phyloP scores from a whole-genome alignment of 1,140 invertebrate species.

The Asbolus verrucosus region DNA sequence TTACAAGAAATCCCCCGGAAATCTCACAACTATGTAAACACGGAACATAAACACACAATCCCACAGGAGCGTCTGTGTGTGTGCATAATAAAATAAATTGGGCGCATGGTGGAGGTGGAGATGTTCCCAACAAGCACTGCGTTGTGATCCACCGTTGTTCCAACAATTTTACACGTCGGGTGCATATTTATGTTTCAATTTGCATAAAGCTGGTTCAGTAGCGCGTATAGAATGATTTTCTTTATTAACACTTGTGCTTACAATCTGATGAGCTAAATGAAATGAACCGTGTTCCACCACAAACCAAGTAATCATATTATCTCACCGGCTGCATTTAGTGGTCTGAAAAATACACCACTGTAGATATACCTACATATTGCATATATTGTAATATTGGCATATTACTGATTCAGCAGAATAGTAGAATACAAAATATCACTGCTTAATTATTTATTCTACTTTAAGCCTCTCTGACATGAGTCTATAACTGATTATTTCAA shows the following conservation, averaged over 20 bases:
- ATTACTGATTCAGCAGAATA: too few relatives aligned
- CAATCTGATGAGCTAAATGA: slow-evolving; percentile 2
- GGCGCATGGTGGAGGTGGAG: neutral
- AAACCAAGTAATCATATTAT: neutral
- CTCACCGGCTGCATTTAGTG: neutral
- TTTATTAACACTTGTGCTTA: neutral
- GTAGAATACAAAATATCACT: too few relatives aligned
- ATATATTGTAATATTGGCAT: too few relatives aligned
- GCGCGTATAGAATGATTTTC: slow-evolving; percentile 3
- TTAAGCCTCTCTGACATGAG: too few relatives aligned
- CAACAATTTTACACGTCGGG: slow-evolving; percentile 19
- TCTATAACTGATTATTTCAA: too few relatives aligned
- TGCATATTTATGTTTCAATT: slow-evolving; percentile 26
- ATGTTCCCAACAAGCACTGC: neutral
- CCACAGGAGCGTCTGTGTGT: neutral
- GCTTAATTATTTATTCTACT: too few relatives aligned
- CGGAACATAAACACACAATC: slow-evolving; percentile 17
- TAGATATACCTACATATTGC: too few relatives aligned
- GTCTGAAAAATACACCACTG: neutral
- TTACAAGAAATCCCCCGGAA: slow-evolving; percentile 11
- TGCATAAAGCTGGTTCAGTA: slow-evolving; percentile 22
- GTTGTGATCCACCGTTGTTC: slow-evolving; percentile 14
- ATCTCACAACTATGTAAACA: neutral
- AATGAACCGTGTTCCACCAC: slow-evolving; percentile 4
- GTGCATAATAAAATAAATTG: slow-evolving; percentile 14